These are phyloP conservation scores for Dioctria linearis DNA, from an alignment of 2,888 invertebrate genomes.

Conservation along the genomic window DNA sequence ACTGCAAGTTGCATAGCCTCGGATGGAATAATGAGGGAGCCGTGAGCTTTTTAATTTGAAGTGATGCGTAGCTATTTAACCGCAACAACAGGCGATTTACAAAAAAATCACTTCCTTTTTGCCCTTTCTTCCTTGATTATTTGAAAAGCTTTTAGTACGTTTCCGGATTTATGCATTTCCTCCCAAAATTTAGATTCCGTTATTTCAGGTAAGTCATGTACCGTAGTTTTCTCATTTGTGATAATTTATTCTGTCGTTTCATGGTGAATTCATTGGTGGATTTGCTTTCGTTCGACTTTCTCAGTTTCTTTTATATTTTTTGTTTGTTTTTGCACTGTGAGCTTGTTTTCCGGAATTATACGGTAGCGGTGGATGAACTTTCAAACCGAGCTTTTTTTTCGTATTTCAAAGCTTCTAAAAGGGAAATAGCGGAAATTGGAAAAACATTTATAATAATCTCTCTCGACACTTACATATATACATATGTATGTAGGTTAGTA, in stretches of 20 bases:
- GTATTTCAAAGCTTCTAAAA: too few species aligned
- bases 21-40: neutral
- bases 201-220: neutral
- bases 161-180: neutral
- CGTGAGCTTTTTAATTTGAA: neutral
- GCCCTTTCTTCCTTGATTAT: neutral
- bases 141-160: too few species aligned
- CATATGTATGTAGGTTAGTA: too few species aligned
- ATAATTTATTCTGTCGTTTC: constrained; percentile 33
- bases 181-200: neutral
- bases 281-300: constrained; percentile 24
- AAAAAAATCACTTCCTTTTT: neutral
- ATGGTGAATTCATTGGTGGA: neutral
- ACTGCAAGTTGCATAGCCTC: too few species aligned
- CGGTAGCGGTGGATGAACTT: neutral
- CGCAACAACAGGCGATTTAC: neutral
- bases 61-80: neutral
- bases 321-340: neutral
- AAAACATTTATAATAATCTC: too few species aligned
- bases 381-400: constrained; percentile 7
- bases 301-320: constrained; percentile 3
- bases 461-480: too few species aligned
- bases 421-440: too few species aligned
- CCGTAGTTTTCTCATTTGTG: neutral
- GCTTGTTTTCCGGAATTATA: neutral